Evolutionary conservation across 2,113 vertebrate species (phyloP), one percentile per base, ranked within the genome.

Genomic region (Trogon melanurus): DNA sequence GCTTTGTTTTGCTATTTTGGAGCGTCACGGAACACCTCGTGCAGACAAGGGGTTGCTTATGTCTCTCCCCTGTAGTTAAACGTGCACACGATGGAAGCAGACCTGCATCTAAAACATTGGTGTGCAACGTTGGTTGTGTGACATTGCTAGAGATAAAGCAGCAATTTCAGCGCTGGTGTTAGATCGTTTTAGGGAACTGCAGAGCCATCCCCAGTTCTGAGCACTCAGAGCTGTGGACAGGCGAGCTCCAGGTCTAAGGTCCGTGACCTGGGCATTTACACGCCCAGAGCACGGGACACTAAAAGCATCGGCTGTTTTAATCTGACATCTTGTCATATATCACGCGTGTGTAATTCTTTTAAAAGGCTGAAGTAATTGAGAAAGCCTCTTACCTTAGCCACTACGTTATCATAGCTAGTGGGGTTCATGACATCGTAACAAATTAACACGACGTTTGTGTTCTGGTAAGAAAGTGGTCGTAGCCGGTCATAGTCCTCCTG

Each of bases 381-480:
- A 34, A 56, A 19, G 23, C 19, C 36, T 86, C 95, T 97, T 98
- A 99, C 99, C 99, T 99, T 99, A 93, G 99, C 98, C 90, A 98
- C 81, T 82, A 99, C 98, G 0, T 99, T 99, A 10, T 99, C 99
- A 12, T 98, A 99, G 94, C 99, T 99, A 38, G 98, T 99, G 51
- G 99, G 99, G 97, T 98, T 99, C 96, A 98, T 99, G 96, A 99
- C 99, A 12, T 99, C 99, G 22, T 99, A 99, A 95, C 99, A 99
- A 76, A 99, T 98, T 58, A 99, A 91, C 75, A 99, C 97, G 0
- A 99, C 97, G 4, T 99, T 98, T 45, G 98, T 98, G 80, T 99
- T 98, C 97, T 99, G 99, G 97, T 99, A 99, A 13, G 99, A 99
- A 22, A 99, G 98, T 0, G 99, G 99, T 30, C 99, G 98, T 3